phyloP scores from a whole-genome alignment of 2,797 vertebrate species.

The Erithacus rubecula region DNA sequence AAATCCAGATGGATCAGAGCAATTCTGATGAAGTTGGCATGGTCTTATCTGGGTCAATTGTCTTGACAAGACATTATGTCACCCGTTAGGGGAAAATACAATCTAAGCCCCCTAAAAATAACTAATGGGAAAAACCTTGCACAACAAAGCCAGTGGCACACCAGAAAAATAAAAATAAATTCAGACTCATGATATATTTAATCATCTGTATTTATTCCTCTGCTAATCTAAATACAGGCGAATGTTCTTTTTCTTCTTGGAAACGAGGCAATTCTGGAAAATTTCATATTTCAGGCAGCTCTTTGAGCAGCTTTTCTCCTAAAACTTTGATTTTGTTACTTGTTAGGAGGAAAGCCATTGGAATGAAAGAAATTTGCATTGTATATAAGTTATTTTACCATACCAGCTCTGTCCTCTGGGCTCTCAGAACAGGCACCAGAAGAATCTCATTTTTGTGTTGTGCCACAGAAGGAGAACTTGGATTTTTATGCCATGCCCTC shows the following conservation, averaged over 20 bases:
- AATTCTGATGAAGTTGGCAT: conserved; percentile 52
- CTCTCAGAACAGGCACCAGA: background rate
- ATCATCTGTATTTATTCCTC: conserved; percentile 63
- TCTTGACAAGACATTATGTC: conserved; percentile 68
- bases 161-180: conserved; percentile 64
- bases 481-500: background rate
- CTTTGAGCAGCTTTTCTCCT: conserved; percentile 9
- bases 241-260: conserved; percentile 61
- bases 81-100: conserved; percentile 60
- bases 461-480: background rate
- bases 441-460: background rate
- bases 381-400: background rate
- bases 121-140: conserved; percentile 64
- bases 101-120: conserved; percentile 58
- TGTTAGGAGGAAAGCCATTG: background rate
- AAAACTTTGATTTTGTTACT: background rate
- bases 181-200: conserved; percentile 59
- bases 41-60: conserved; percentile 67
- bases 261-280: conserved; percentile 39
- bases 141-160: conserved; percentile 41
- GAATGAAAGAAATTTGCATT: background rate
- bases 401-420: background rate
- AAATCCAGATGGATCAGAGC: conserved; percentile 61
- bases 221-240: conserved; percentile 61
- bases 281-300: conserved; percentile 37